Evolutionary conservation across 2,888 invertebrate genomes (phyloP).

Genomic region (Melinopterus prodromus): DNA sequence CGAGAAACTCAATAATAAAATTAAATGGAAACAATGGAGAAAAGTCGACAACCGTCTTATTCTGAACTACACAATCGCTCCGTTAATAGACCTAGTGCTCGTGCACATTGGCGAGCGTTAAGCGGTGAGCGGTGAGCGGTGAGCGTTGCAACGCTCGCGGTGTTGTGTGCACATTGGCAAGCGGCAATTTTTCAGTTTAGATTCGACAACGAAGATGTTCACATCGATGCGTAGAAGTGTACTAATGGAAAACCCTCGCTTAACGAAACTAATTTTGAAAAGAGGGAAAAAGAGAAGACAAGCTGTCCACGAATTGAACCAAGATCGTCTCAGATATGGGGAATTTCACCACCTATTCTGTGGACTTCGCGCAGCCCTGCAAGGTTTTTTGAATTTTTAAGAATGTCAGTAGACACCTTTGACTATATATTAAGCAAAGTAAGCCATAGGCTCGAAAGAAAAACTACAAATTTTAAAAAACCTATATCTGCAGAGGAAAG

Average conservation of each 20-base stretch:
- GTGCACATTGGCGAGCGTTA: background rate
- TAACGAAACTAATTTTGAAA: background rate
- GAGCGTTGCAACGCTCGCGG: background rate
- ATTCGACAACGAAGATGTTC: background rate
- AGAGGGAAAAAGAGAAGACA: background rate
- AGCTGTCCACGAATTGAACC: background rate
- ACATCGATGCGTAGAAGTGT: background rate
- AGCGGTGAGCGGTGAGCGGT: background rate
- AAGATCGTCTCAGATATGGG: background rate
- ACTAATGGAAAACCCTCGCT: background rate
- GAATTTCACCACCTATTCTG: background rate
- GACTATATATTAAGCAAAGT: background rate
- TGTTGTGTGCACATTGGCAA: background rate
- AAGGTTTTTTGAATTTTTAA: slow-evolving; percentile 4
- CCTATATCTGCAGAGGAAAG: too few relatives aligned
- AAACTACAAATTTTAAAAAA: background rate
- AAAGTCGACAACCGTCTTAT: too few relatives aligned
- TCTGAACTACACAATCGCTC: too few relatives aligned
- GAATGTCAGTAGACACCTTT: background rate
- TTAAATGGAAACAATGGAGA: too few relatives aligned
- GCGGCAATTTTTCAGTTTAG: background rate
- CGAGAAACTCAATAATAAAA: too few relatives aligned
- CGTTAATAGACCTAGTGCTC: too few relatives aligned
- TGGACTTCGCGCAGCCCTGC: background rate
- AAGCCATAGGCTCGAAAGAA: background rate